Percentiles rank a stretch among this genome's conserved stretches.
phyloP scores from a whole-genome alignment of 1,140 invertebrate species.

The Bombus haemorrhoidalis region DNA sequence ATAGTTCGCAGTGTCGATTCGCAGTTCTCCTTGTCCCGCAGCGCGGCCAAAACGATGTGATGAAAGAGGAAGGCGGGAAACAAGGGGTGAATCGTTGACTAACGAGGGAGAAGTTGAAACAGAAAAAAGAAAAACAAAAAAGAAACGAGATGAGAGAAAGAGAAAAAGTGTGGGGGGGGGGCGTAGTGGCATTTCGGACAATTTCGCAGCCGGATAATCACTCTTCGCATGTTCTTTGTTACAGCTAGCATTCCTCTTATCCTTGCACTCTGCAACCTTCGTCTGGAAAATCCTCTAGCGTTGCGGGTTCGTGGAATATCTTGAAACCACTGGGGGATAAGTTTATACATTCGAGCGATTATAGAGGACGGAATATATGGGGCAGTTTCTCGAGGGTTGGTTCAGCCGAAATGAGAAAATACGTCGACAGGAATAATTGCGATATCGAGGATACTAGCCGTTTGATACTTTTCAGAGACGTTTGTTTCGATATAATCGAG shows the following conservation, averaged over 20 bases:
- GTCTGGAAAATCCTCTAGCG: not conserved
- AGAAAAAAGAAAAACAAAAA: not conserved
- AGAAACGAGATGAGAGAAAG: not conserved
- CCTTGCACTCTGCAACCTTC: not conserved
- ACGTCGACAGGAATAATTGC: not conserved
- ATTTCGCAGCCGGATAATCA: constrained; percentile 68
- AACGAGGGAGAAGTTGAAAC: not conserved
- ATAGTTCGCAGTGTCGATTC: not conserved
- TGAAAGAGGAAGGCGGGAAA: not conserved
- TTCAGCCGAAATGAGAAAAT: constrained; percentile 6
- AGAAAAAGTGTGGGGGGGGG: not conserved
- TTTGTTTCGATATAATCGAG: not conserved
- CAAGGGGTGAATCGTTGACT: constrained; percentile 18
- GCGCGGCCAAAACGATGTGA: not conserved
- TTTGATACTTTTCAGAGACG: not conserved
- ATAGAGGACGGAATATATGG: not conserved
- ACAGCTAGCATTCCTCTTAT: not conserved
- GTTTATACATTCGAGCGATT: constrained; percentile 13
- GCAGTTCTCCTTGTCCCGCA: not conserved
- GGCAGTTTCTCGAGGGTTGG: not conserved
- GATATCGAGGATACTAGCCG: not conserved
- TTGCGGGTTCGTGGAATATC: not conserved
- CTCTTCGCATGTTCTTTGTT: constrained; percentile 44
- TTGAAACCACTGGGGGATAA: constrained; percentile 2
- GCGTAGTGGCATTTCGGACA: constrained; percentile 53